Evolutionary conservation across 53 echinoderm and acorn worm species (phyloP).

Genomic region (Apostichopus leukothele): DNA sequence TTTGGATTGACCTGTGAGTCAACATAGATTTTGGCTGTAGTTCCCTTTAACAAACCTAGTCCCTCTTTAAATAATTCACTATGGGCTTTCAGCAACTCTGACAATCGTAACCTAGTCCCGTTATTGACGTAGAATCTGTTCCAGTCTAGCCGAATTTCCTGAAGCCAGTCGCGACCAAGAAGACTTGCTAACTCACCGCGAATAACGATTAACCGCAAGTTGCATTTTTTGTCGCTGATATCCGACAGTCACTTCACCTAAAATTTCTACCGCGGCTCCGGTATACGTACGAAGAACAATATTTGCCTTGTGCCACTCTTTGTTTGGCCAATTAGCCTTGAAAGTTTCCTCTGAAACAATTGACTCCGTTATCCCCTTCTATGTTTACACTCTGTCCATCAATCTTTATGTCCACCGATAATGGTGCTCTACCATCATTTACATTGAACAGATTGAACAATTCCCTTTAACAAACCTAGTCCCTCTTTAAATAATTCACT

Average conservation of each 20-base stretch:
- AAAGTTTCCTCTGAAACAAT: constrained; percentile 5
- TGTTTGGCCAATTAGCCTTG: neutral
- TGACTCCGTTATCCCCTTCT: constrained; percentile 46
- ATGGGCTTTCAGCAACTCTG: constrained; percentile 2
- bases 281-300: constrained; percentile 44
- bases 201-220: neutral
- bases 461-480: constrained; percentile 37
- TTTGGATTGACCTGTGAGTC: constrained; percentile 37
- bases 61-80: constrained; percentile 35
- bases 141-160: constrained; percentile 17
- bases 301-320: neutral
- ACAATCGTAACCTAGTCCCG: neutral
- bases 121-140: neutral
- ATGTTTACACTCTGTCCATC: neutral
- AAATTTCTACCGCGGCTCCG: neutral
- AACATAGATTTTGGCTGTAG: constrained; percentile 29
- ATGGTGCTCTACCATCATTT: neutral
- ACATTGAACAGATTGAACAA: neutral
- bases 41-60: constrained; percentile 46
- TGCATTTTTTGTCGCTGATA: neutral
- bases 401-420: neutral
- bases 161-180: constrained; percentile 11
- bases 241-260: constrained; percentile 27
- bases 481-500: constrained; percentile 35
- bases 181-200: constrained; percentile 10